Evolutionary conservation across 1,140 invertebrate species (phyloP).

Genomic region (Galleria mellonella): DNA sequence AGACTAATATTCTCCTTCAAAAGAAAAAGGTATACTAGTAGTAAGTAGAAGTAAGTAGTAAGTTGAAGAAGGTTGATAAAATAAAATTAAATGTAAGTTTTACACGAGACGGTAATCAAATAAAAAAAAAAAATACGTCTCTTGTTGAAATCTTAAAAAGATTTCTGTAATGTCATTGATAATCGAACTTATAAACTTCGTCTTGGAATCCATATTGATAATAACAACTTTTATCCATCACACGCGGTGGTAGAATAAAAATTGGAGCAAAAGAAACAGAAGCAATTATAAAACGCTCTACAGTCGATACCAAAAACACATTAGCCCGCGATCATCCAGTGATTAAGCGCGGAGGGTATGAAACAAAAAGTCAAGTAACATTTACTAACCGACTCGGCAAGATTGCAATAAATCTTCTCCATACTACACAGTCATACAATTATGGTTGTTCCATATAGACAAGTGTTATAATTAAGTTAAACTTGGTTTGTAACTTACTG

Average conservation of each 20-base stretch:
- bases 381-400: constrained; percentile 55
- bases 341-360: constrained; percentile 54
- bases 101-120: no score
- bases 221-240: no score
- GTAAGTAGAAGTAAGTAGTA: no score
- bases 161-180: no score
- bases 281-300: constrained; percentile 20
- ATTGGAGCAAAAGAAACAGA: constrained; percentile 15
- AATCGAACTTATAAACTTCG: no score
- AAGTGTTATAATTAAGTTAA: constrained; percentile 71
- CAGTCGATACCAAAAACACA: constrained; percentile 41
- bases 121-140: no score
- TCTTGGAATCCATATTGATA: constrained; percentile 3
- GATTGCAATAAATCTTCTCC: constrained; percentile 63
- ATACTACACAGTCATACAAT: constrained; percentile 46
- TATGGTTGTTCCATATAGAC: constrained; percentile 45
- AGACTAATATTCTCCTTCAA: no score
- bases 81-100: no score
- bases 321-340: constrained; percentile 55
- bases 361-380: constrained; percentile 56
- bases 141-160: no score
- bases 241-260: not conserved
- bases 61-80: no score
- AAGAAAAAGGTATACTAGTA: no score
- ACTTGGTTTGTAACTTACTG: constrained; percentile 12